Evolutionary conservation across 2,888 invertebrate genomes (phyloP).

Genomic region (Cheilosia vulpina): DNA sequence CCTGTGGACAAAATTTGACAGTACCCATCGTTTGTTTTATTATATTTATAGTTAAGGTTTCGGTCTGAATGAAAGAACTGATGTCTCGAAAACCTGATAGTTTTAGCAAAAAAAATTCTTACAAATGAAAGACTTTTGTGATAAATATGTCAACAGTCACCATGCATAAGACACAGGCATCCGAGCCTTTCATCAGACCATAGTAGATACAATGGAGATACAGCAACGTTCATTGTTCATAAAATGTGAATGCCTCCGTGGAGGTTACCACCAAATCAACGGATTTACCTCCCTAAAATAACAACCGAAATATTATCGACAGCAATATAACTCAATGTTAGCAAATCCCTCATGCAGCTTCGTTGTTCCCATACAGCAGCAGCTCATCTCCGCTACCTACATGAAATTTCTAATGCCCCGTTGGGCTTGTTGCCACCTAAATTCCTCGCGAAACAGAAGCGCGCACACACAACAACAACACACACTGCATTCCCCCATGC

Average conservation of each 20-base stretch:
- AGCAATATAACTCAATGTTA: constrained; percentile 45
- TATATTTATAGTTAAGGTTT: too few species aligned
- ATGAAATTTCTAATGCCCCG: constrained; percentile 2
- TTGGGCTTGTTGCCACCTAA: constrained; percentile 46
- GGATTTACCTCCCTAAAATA: neutral
- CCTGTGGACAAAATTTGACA: too few species aligned
- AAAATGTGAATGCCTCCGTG: neutral
- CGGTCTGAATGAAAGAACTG: too few species aligned
- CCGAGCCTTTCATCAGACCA: too few species aligned
- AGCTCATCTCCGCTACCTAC: constrained; percentile 7
- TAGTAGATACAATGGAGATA: too few species aligned
- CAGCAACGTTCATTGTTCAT: neutral
- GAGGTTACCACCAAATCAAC: constrained; percentile 4
- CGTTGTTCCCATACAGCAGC: constrained; percentile 38
- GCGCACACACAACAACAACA: neutral
- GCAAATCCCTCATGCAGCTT: constrained; percentile 31
- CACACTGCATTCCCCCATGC: constrained; percentile 24
- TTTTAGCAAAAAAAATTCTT: too few species aligned
- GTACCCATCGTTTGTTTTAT: too few species aligned
- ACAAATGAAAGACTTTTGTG: too few species aligned
- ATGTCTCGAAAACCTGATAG: too few species aligned
- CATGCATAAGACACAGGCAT: too few species aligned
- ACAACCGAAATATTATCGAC: constrained; percentile 37
- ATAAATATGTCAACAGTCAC: too few species aligned
- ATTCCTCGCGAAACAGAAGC: constrained; percentile 38